A percentile compares a stretch with the other conserved stretches of the same genome.
These are phyloP conservation scores for Drosophila parthenogenetica DNA, from an alignment of 2,888 invertebrate species.

Conservation along the genomic window DNA sequence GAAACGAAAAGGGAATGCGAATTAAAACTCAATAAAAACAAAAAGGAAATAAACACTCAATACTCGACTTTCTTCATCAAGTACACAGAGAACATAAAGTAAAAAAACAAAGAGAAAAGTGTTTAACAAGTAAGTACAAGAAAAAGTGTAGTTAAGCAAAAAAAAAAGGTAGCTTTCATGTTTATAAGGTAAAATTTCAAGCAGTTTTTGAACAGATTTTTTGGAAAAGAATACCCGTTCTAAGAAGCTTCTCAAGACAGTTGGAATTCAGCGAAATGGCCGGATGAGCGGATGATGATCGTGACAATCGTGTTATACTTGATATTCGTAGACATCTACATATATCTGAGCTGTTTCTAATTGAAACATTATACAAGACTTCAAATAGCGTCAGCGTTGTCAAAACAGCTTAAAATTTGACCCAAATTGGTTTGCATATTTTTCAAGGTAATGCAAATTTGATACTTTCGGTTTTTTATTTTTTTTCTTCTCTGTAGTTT, in stretches of 20 bases:
- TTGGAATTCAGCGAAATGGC: conserved; percentile 47
- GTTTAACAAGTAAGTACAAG: conserved; percentile 21
- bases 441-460: conserved; percentile 74
- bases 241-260: conserved; percentile 37
- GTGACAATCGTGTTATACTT: conserved; percentile 43
- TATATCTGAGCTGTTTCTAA: conserved; percentile 57
- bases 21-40: conserved; percentile 60
- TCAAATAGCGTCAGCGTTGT: conserved; percentile 50
- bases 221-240: conserved; percentile 59
- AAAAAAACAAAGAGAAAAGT: too few species aligned
- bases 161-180: not conserved
- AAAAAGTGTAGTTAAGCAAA: conserved; percentile 39
- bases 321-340: conserved; percentile 16
- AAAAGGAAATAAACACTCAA: conserved; percentile 61
- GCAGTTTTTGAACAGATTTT: conserved; percentile 46
- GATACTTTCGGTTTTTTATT: conserved; percentile 67
- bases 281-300: conserved; percentile 29
- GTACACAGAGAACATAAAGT: conserved; percentile 21
- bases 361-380: conserved; percentile 62
- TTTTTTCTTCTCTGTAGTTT: conserved; percentile 27
- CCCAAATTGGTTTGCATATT: conserved; percentile 65
- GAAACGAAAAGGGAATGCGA: conserved; percentile 61
- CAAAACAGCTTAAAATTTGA: conserved; percentile 53
- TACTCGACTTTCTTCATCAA: conserved; percentile 52
- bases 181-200: conserved; percentile 49